A percentile compares a stretch with the other conserved stretches of the same genome.
These are phyloP conservation scores for Philonicus albiceps DNA, from an alignment of 2,888 invertebrate species.

Conservation along the genomic window DNA sequence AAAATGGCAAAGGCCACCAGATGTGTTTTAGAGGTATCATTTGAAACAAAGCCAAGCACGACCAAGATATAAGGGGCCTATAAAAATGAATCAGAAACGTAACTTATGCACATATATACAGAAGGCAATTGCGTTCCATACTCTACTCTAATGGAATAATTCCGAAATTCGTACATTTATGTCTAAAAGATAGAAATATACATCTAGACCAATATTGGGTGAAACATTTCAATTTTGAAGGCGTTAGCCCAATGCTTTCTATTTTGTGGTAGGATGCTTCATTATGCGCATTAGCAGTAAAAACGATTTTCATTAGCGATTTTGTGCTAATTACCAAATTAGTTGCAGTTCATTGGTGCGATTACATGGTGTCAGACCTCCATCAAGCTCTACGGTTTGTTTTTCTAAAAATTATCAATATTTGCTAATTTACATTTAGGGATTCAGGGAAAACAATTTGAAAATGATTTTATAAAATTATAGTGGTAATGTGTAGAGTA, in stretches of 20 bases:
- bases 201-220: neutral
- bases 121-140: neutral
- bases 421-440: neutral
- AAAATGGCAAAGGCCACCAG: constrained; percentile 12
- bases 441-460: neutral
- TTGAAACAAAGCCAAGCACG: neutral
- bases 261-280: neutral
- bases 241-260: neutral
- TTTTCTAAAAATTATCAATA: neutral
- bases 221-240: neutral
- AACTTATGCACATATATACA: neutral
- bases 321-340: neutral
- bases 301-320: neutral
- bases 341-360: neutral
- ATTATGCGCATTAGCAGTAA: neutral
- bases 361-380: neutral
- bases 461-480: neutral
- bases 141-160: neutral
- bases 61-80: neutral
- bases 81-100: neutral
- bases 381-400: neutral
- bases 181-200: neutral
- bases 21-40: neutral
- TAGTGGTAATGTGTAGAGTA: too few relatives aligned
- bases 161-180: neutral